Conservation (phyloP, 2,113 vertebrate species). For the Neomonachus schauinslandi region DNA sequence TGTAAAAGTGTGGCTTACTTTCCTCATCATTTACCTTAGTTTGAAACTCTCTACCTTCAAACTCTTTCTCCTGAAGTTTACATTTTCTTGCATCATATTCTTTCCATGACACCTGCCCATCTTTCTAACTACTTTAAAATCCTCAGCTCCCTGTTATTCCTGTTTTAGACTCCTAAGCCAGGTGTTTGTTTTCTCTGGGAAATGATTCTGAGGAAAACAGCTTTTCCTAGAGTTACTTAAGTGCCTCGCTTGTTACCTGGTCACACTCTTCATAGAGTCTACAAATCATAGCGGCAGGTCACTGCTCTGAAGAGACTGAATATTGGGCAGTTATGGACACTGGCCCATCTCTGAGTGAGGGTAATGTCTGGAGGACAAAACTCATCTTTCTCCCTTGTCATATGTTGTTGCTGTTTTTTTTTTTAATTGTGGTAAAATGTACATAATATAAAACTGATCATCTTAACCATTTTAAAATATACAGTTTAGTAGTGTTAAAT, state of each 20-base stretch:
- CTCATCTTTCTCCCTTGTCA: background rate
- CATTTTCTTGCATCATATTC: background rate
- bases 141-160: background rate
- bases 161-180: background rate
- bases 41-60: background rate
- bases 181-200: background rate
- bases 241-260: background rate
- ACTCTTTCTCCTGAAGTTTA: background rate
- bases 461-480: background rate
- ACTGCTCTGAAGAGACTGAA: background rate
- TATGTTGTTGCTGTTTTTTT: background rate
- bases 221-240: background rate
- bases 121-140: background rate
- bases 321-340: background rate
- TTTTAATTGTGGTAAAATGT: background rate
- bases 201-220: background rate
- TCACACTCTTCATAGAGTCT: background rate
- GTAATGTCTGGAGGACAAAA: conserved; percentile 41
- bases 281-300: background rate
- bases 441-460: background rate
- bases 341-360: background rate
- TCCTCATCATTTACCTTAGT: background rate
- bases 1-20: background rate
- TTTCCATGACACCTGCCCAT: background rate
- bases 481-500: background rate